Base-by-base conservation (phyloP, 1,140 invertebrate species). In the Holotrichia oblita region DNA sequence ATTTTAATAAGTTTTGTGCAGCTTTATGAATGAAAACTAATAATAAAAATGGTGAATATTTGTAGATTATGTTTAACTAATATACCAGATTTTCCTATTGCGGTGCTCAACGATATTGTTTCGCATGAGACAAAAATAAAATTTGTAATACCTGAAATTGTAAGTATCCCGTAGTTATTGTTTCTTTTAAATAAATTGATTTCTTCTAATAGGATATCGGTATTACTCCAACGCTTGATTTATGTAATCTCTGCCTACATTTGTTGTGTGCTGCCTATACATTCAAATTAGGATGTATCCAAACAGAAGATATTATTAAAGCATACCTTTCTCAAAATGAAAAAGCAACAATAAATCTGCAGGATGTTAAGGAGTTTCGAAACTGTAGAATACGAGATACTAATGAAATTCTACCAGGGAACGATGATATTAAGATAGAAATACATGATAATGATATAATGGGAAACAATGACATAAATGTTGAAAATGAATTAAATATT, bases 351-450 rank as follows among this genome's bases (percentile, higher is more conserved):
- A 48, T 48, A 48, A 48, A 48, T 48, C 44, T 48, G 7, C 10
- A 10, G 2, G 44, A 48, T 17, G 44, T 48, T 48, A 48, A 48
- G 7, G 44, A 48, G n/a, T 48, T 48, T 48, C n/a, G n/a, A 17
- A 17, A 17, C 10, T 69, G 61, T 27, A 69, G n/a, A 69, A 22
- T 27, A 69, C 22, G 48, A 6, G 9, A 69, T 6, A 14, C 61
- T 22, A 27, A 10, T 22, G 22, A 34, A 69, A 34, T 10, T 77
- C 61, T 69, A 77, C 76, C 59, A 55, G 17, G 61, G 10, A 59
- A 20, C 40, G 40, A 9, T 73, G 22, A 73, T 14, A 24, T 73
- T 73, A 73, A 73, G 69, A 73, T 73, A 12, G 69, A 73, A 73
- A 24, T 34, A 73, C 14, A 73, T 7, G 69, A 73, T 12, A 9